Evolutionary conservation across 2,113 vertebrate species (phyloP), one percentile per base, ranked within the genome.

Genomic region (Buteo buteo): DNA sequence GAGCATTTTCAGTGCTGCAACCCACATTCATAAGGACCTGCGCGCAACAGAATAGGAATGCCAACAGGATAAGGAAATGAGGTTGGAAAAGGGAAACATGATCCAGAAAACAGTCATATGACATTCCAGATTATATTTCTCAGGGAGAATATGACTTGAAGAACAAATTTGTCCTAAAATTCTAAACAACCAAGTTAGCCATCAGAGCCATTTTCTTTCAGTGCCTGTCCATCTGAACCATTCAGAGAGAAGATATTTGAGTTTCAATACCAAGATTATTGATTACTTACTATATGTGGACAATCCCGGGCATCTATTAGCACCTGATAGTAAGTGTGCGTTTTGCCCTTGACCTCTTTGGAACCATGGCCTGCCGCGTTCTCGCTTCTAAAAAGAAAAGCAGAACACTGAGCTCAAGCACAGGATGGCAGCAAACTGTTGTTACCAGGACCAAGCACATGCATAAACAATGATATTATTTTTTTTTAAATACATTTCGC

Each of bases 271-370:
- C 52, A 76, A 58, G 32, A 45, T 19, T 7, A n/a, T 11, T 50
- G 67, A 54, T 86, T 91, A 98, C 99, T 98, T 98, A 99, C 99
- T 98, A 99, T 99, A 96, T 99, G 99, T 40, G 99, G 99, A 50
- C 99, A 99, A 97, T 99, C 99, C 44, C 99, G 98, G 80, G 99
- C 99, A 97, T 99, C 99, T 84, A 99, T 99, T 78, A 99, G 95
- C 97, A 99, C 99, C 94, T 99, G 99, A 94, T 99, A 99, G 97
- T 99, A 99, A 49, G 99, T 99, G 73, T 99, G 99, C 22, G 99
- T 99, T 97, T 99, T 99, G 76, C 99, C 99, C 96, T 99, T 99
- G 86, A 99, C 99, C 96, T 99, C 99, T 96, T 99, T 99, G 79
- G 99, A 99, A 59, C 99, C 99, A 2, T 99, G 99, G 66, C 98